Percentiles rank a stretch among this genome's conserved stretches.
Conservation (phyloP, 2,113 vertebrate genomes). For the Melanerpes aurifrons region DNA sequence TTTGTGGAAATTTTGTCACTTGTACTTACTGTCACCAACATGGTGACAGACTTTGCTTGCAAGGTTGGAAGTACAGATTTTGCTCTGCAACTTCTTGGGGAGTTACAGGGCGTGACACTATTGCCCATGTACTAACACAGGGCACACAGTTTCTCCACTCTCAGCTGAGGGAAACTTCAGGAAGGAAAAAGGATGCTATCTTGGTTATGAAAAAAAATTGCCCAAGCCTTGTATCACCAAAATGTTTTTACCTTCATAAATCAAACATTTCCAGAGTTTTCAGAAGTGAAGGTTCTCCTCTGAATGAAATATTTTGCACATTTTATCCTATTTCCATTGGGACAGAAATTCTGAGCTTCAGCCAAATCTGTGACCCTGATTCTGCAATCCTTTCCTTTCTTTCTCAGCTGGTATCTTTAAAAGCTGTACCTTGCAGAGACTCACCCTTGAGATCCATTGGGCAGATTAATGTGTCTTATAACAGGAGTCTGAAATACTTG, state of each 20-base stretch:
- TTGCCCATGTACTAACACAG: neutral
- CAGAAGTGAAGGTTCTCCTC: neutral
- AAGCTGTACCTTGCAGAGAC: neutral
- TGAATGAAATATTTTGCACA: neutral
- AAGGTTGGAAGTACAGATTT: neutral
- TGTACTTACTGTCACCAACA: neutral
- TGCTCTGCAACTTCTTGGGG: neutral
- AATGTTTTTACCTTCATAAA: neutral
- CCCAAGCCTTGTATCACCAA: neutral
- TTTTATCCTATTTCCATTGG: neutral
- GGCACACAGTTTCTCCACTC: rapidly evolving
- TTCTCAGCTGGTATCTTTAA: neutral
- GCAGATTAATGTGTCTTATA: neutral
- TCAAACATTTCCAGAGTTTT: neutral
- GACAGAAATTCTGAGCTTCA: neutral
- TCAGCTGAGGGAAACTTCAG: neutral
- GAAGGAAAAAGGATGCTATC: neutral
- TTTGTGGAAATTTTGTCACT: neutral
- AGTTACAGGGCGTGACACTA: neutral
- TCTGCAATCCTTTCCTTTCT: neutral
- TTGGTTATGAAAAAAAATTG: neutral
- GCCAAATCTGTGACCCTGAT: neutral
- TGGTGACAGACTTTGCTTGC: neutral
- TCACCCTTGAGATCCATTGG: neutral
- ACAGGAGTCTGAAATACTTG: neutral